Base-by-base conservation (phyloP, 2,113 vertebrate genomes). In the Hippolais icterina region DNA sequence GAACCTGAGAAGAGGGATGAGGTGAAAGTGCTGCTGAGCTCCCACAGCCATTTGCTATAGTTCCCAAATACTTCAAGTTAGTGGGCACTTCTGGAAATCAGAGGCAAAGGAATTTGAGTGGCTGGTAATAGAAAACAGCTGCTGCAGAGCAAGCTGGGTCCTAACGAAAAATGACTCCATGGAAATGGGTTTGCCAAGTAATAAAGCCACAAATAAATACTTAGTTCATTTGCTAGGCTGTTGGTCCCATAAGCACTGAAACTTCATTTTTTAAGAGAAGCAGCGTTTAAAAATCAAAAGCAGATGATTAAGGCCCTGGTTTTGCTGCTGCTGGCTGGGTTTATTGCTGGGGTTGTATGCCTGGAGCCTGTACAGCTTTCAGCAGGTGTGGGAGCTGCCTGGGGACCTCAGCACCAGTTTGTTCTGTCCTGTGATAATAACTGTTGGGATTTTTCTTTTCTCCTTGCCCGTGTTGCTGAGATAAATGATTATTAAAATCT, bases 141-240 rank as follows among this genome's bases (percentile, higher is more conserved):
- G 94, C 76, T 95, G 83, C 90, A 44, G 56, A 88, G 56, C 63
- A 63, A 22, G 39, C 92, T 56, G 71, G 18, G 41, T 83, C 65
- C 79, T 42, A 3, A 49, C 85, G 53, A 96, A 44, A 77, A 90
- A 39, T 0, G 1, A 24, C 69, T 89, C 86, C 12, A 5, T 83
- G 72, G 81, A 65, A 86, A 81, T 74, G 27, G 68, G 60, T 81
- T 90, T 93, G 85, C 72, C 1, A 29, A 94, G 83, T 90, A 90
- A 90, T 94, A 92, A 90, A 96, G 82, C 85, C 83, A 85, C 88
- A 94, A 93, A 94, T 93, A 96, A 96, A 92, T 96, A 83, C 89
- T 92, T 89, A 68, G 82, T 81, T 96, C 85, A 86, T 95, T 97
- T 95, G 46, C 80, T 92, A 49, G 70, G 20, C 64, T 88, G 79